A percentile compares a stretch with the other conserved stretches of the same genome.
Evolutionary conservation across 2,888 invertebrate species (phyloP).

Genomic region (Pyrrhia umbra): DNA sequence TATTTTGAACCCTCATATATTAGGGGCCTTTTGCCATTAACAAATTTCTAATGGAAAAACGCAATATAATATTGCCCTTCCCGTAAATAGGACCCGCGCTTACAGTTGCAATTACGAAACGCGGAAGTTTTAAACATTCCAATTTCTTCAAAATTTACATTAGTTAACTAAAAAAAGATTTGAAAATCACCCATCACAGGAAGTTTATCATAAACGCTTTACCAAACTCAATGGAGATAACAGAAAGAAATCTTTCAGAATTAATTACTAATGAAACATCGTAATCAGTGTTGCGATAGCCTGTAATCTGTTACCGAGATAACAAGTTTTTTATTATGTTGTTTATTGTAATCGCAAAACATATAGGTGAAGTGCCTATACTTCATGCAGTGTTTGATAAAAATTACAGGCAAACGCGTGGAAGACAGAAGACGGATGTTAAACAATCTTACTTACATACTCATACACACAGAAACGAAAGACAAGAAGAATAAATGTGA

Average conservation of each 20-base stretch:
- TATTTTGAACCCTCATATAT: too few relatives aligned
- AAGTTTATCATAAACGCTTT: conserved; percentile 16
- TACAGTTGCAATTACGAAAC: too few relatives aligned
- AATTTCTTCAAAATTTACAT: too few relatives aligned
- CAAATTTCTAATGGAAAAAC: too few relatives aligned
- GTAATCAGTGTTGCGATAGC: conserved; percentile 45
- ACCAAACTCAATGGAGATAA: conserved; percentile 31
- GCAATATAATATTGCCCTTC: too few relatives aligned
- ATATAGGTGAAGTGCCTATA: conserved; percentile 2
- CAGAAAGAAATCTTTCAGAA: conserved; percentile 33
- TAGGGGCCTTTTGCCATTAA: too few relatives aligned
- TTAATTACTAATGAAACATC: conserved; percentile 47
- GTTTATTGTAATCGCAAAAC: conserved; percentile 22
- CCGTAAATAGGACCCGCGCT: too few relatives aligned
- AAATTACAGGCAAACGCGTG: background rate
- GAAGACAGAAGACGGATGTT: background rate
- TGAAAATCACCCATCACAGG: background rate
- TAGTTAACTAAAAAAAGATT: background rate
- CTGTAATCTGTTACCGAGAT: conserved; percentile 42
- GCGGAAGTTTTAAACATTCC: too few relatives aligned
- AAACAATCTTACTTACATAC: too few relatives aligned
- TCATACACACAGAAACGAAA: background rate
- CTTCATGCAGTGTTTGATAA: background rate
- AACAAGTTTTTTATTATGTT: conserved; percentile 35
- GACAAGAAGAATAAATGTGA: background rate